These are phyloP conservation scores for Gobiocypris rarus DNA, from an alignment of 2,113 vertebrate genomes.

Conservation along the genomic window DNA sequence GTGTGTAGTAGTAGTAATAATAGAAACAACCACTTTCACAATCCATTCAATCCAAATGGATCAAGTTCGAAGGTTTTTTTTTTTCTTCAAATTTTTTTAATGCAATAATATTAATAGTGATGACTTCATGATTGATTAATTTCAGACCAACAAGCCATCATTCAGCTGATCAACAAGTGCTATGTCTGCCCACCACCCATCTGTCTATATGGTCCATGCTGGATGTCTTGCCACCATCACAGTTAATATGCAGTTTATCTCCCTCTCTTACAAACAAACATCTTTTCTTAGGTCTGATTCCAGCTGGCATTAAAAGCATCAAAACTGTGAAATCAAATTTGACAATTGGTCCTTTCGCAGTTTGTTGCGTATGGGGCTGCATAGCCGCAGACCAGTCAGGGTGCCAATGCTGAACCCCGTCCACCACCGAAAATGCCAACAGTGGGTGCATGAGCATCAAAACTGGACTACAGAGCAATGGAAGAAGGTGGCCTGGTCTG, in stretches of 20 bases:
- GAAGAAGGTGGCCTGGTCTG: too few relatives aligned
- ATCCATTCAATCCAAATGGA: too few relatives aligned
- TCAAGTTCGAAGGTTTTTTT: too few relatives aligned
- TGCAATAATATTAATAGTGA: too few relatives aligned
- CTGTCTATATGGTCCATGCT: not conserved
- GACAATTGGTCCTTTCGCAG: too few relatives aligned
- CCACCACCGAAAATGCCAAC: too few relatives aligned
- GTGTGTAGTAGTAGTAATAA: not conserved
- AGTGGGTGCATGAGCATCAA: too few relatives aligned
- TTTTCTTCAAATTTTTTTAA: too few relatives aligned
- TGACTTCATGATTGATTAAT: conserved; percentile 20
- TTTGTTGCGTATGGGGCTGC: too few relatives aligned
- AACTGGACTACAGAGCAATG: too few relatives aligned
- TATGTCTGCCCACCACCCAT: conserved; percentile 17
- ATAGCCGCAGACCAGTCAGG: too few relatives aligned
- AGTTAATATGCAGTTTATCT: conserved; percentile 57
- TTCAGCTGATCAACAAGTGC: not conserved
- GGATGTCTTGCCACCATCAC: not conserved
- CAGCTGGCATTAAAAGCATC: conserved; percentile 35
- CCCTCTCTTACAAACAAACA: conserved; percentile 66
- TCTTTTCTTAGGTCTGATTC: conserved; percentile 56
- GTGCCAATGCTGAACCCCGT: too few relatives aligned
- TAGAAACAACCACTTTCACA: not conserved
- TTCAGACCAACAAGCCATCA: conserved; percentile 7
- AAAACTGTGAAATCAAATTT: not conserved